Conservation (phyloP, 2,888 invertebrate genomes). For the Uropetala carovei region DNA sequence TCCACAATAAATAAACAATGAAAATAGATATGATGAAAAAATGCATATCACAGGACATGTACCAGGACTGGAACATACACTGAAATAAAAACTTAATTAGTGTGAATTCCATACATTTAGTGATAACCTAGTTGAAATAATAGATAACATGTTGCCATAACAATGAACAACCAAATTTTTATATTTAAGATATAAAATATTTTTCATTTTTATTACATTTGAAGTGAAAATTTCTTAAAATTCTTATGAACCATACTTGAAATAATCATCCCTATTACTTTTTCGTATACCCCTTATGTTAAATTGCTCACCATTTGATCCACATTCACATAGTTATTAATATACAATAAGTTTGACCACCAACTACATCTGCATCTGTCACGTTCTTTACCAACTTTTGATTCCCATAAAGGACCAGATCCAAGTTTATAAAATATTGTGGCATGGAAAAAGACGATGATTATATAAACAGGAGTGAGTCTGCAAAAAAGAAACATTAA, state of each 20-base stretch:
- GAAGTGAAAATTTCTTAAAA: no score
- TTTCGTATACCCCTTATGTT: background rate
- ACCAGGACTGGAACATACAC: slow-evolving; percentile 59
- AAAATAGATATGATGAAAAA: slow-evolving; percentile 49
- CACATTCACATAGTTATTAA: slow-evolving; percentile 67
- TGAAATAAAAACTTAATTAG: background rate
- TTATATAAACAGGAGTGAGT: slow-evolving; percentile 66
- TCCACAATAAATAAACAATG: slow-evolving; percentile 28
- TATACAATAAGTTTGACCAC: slow-evolving; percentile 68
- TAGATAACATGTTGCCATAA: no score
- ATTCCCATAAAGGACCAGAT: slow-evolving; percentile 67
- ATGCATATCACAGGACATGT: slow-evolving; percentile 58
- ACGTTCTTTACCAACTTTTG: slow-evolving; percentile 65
- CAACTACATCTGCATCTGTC: slow-evolving; percentile 67
- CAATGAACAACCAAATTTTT: background rate
- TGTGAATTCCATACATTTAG: background rate
- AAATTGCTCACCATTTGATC: slow-evolving; percentile 52
- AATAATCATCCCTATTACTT: background rate
- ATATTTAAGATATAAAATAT: background rate
- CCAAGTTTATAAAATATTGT: slow-evolving; percentile 66
- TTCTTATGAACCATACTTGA: no score
- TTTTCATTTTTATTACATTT: background rate
- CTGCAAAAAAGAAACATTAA: slow-evolving; percentile 49
- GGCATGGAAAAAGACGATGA: slow-evolving; percentile 66
- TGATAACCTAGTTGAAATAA: no score